Conservation (phyloP, 2,797 vertebrate genomes). For the Pelochelys cantorii region DNA sequence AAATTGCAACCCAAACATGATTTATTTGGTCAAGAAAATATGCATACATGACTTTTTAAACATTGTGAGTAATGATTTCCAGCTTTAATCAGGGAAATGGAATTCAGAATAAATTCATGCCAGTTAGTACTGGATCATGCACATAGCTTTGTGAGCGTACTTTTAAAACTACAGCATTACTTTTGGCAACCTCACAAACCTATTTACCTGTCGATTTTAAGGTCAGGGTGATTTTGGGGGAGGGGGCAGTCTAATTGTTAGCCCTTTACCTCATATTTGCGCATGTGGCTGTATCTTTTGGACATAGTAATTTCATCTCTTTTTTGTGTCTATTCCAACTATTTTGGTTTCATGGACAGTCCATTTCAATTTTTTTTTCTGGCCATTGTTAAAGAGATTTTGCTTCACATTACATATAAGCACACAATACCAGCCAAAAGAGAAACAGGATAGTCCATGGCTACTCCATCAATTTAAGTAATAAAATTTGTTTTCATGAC, state of each 20-base stretch:
- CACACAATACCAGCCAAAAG: not conserved
- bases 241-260: not conserved
- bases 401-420: not conserved
- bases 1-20: not conserved
- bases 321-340: not conserved
- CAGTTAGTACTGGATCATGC: not conserved
- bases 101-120: not conserved
- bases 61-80: not conserved
- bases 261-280: too few species aligned
- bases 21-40: not conserved
- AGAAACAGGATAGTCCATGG: not conserved
- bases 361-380: not conserved
- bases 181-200: not conserved
- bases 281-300: not conserved
- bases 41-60: not conserved
- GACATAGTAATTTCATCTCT: not conserved
- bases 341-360: not conserved
- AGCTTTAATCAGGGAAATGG: not conserved
- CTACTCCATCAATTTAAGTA: not conserved
- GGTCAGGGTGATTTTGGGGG: too few species aligned
- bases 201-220: not conserved
- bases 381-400: not conserved
- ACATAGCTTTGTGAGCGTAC: not conserved
- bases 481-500: not conserved
- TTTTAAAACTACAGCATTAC: not conserved